Evolutionary conservation across 1,140 invertebrate genomes (phyloP), one percentile per base, ranked within the genome.

Genomic region (Drosophila aff.): DNA sequence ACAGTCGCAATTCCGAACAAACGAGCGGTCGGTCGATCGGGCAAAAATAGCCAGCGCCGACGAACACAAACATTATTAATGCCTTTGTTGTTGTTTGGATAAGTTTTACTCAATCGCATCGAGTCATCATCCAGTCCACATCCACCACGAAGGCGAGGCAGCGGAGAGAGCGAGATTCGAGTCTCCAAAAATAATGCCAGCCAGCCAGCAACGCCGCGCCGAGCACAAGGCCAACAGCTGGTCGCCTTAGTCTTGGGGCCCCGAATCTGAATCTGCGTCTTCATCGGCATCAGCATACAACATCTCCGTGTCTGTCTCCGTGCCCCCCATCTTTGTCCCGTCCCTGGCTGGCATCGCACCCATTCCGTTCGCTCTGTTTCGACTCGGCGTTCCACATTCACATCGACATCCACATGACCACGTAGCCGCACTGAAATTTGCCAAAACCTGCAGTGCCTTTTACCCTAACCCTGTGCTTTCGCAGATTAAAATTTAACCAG

Each of bases 51-150:
- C 69, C 69, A 73, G 44, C 69, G 52, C 69, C 53, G n/a, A 13
- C 52, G 68, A 73, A 60, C 69, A 72, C 66, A 73, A 71, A 69
- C 69, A 73, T 73, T 73, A 73, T 61, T 73, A 73, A 72, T 72
- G 69, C 67, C 67, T 72, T 18, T 73, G 69, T 73, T 73, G 67
- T 73, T 73, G 69, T 73, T 73, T 73, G 69, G 67, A 73, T 73
- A 73, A 73, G 69, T 73, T 73, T 73, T 73, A 72, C 69, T 73
- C 69, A 73, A 72, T 73, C 66, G 69, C 66, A 73, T 50, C 69
- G 69, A 73, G 68, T 73, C 69, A 73, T 73, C 69, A 67, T 62
- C 57, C 55, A 66, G 58, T 61, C 64, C 46, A 38, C 67, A 53
- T 68, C 44, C 52, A 41, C 44, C 52, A 41, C 43, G 47, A 53